phyloP scores from a whole-genome alignment of 2,888 invertebrate species.

The Cantharis lateralis region DNA sequence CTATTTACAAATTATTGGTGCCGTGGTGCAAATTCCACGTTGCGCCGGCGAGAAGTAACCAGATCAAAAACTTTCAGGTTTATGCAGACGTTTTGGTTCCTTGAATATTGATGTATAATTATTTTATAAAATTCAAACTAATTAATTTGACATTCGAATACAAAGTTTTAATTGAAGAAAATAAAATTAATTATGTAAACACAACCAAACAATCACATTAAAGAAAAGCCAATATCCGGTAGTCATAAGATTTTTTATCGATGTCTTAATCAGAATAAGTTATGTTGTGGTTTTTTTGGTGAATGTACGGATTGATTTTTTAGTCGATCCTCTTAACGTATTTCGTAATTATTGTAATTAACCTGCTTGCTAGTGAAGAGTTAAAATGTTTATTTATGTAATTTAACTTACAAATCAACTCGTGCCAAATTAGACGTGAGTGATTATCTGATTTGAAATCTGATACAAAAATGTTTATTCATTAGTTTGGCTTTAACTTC shows the following conservation, averaged over 20 bases:
- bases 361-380: neutral
- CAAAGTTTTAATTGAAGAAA: neutral
- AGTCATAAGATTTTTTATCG: neutral
- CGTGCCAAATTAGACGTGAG: conserved; percentile 4
- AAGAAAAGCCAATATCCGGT: neutral
- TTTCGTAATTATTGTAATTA: neutral
- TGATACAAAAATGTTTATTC: conserved; percentile 5
- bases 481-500: neutral
- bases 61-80: neutral
- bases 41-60: too few relatives aligned
- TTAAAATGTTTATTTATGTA: conserved; percentile 3
- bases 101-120: neutral
- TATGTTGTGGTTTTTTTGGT: neutral
- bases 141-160: neutral
- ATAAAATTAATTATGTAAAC: neutral
- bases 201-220: neutral
- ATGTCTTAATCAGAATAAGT: neutral
- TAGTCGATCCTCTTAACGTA: neutral
- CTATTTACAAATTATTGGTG: too few relatives aligned
- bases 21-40: neutral
- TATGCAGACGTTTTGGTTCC: neutral
- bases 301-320: neutral
- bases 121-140: neutral
- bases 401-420: conserved; percentile 4
- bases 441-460: conserved; percentile 4